Conservation (phyloP, 2,888 invertebrate species). For the Pollenia griseotomentosa region DNA sequence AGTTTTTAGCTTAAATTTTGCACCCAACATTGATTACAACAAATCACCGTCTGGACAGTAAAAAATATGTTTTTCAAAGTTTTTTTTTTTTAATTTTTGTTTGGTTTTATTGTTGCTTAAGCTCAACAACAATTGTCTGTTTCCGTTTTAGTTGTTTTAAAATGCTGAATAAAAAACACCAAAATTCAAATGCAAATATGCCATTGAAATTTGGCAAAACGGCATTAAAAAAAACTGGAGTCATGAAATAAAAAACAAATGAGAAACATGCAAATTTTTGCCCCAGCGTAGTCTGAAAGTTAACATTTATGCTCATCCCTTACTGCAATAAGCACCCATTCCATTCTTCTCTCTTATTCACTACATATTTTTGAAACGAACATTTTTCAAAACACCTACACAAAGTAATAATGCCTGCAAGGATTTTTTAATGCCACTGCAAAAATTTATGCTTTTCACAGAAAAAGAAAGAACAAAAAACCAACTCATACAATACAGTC, state of each 20-base stretch:
- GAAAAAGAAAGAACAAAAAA: constrained; percentile 50
- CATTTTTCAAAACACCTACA: constrained; percentile 66
- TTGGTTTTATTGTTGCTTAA: constrained; percentile 63
- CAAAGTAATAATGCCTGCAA: constrained; percentile 68
- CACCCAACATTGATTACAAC: constrained; percentile 55
- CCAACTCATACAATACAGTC: constrained; percentile 50
- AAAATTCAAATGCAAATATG: constrained; percentile 66
- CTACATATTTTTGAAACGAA: constrained; percentile 12
- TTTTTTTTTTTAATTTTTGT: neutral
- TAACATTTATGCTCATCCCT: constrained; percentile 67
- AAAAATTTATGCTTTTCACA: constrained; percentile 64
- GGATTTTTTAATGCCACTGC: constrained; percentile 70
- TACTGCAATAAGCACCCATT: neutral
- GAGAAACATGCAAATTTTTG: constrained; percentile 66
- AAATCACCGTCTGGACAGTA: constrained; percentile 67
- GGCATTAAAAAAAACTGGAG: constrained; percentile 29
- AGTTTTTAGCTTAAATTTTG: constrained; percentile 1
- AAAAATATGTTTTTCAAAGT: constrained; percentile 62
- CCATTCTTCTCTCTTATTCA: neutral
- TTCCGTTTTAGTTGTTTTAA: constrained; percentile 58
- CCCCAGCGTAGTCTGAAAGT: constrained; percentile 61
- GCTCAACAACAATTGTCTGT: constrained; percentile 70
- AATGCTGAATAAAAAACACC: constrained; percentile 14
- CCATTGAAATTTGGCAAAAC: constrained; percentile 58
- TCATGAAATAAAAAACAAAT: constrained; percentile 29